Base-by-base conservation (phyloP, 2,888 invertebrate genomes). In the Drosophila cognata region DNA sequence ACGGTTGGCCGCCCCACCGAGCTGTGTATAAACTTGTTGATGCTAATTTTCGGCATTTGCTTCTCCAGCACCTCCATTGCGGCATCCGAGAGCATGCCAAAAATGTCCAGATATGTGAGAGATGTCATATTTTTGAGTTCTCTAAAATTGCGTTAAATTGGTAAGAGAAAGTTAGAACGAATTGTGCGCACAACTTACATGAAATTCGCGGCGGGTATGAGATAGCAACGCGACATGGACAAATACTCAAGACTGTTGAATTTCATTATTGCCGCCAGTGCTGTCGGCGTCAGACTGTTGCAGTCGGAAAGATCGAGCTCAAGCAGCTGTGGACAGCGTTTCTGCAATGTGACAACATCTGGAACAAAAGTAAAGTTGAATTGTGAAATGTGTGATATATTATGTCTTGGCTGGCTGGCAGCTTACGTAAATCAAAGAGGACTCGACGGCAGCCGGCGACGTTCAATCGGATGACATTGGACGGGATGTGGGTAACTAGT, bases 231-330 rank as follows among this genome's bases (percentile, higher is more conserved):
- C 52, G 97, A 96, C 53, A 96, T 92, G 0, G 97, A 96, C 29
- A 97, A 93, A 91, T 97, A 96, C 89, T 97, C 96, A 8, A 98
- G 93, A 28, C 95, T 94, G 48, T 94, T 91, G 56, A 97, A 94
- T 60, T 93, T 92, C 51, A 94, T 92, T 52, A 97, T 94, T 87
- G 94, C 93, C 25, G 94, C 93, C 2, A 97, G 93, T n/a, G 95
- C 93, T 57, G 93, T 93, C 16, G 94, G 94, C 0, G 96, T 95
- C 6, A 98, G 93, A 25, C 94, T 94, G 10, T 96, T 96, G 87
- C 97, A 97, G 93, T 99, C 98, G 28, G 98, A 98, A 68, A 98
- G 92, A 94, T 99, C 98, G 79, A 99, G 94, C 92, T 98, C 98
- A 50, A 96, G 93, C 25, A 99, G 94, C 2, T 95, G 94, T 0